Evolutionary conservation across 2,888 invertebrate genomes (phyloP).

Genomic region (Fabriciana adippe): DNA sequence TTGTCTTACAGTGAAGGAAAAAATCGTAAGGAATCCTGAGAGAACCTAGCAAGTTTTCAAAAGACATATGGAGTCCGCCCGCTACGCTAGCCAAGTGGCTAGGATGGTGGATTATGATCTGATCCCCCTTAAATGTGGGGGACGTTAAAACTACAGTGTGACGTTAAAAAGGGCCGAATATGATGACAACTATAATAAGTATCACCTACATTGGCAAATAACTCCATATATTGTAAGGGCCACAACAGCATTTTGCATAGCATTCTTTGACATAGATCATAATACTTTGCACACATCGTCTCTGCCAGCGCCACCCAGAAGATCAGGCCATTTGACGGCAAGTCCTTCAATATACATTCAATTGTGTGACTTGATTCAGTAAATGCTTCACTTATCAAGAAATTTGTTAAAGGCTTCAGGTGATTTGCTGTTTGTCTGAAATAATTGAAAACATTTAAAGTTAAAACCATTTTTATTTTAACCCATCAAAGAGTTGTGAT

Average conservation of each 20-base stretch:
- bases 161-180: neutral
- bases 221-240: slow-evolving; percentile 54
- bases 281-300: slow-evolving; percentile 40
- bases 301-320: slow-evolving; percentile 62
- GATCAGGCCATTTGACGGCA: slow-evolving; percentile 46
- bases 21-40: too few relatives aligned
- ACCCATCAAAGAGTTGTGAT: too few relatives aligned
- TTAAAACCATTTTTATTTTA: neutral
- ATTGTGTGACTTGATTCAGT: slow-evolving; percentile 36
- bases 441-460: slow-evolving; percentile 30
- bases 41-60: too few relatives aligned
- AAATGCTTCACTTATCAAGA: slow-evolving; percentile 45
- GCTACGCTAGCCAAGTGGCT: too few relatives aligned
- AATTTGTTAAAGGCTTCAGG: slow-evolving; percentile 49
- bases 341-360: slow-evolving; percentile 45
- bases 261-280: slow-evolving; percentile 36
- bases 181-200: neutral
- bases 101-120: too few relatives aligned
- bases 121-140: too few relatives aligned
- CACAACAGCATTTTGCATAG: slow-evolving; percentile 52
- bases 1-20: too few relatives aligned
- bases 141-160: too few relatives aligned
- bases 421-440: slow-evolving; percentile 50
- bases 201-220: slow-evolving; percentile 53
- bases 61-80: too few relatives aligned